Evolutionary conservation across 2,888 invertebrate species (phyloP), one percentile per base, ranked within the genome.

Genomic region (Polymixis flavicincta): DNA sequence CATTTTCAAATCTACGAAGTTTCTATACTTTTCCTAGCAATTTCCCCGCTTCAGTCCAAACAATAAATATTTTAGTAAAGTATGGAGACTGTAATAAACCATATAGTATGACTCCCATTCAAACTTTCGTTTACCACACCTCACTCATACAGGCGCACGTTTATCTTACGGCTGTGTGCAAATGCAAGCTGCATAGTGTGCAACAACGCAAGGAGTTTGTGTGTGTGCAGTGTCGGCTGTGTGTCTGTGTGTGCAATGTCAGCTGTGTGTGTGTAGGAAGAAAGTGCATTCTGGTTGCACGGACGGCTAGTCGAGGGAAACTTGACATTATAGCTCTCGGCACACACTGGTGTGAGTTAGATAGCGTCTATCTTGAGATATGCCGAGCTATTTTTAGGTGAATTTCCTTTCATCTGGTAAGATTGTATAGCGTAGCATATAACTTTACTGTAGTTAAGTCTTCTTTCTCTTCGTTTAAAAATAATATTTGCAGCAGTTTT

Each of bases 271-370:
- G 85, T 84, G 90, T 87, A 93, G 95, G 95, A 96, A 96, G 96
- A 96, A 96, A 96, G 96, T 95, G 96, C 96, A 96, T 95, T 95
- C 95, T 95, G 91, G 86, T 88, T 92, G 92, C 93, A 92, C 93
- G 93, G 91, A 88, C 91, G 92, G 90, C 91, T 93, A 92, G 92
- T 89, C 94, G 91, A 92, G 95, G 94, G 95, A 96, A 96, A 96
- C 96, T 93, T 93, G 92, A 92, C 93, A 93, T 92, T 93, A 92
- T 79, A 84, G 74, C 54, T 76, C 52, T 42, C 60, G 84, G 14
- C 69, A 65, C 87, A 89, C 88, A 86, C 66, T 63, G 64, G 67
- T 28, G 83, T 76, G 71, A 54, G 45, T 25, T 59, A 57, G 57
- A 57, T 52, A 63, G 67, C 85, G 89, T 82, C 25, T 48, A 79